These are phyloP conservation scores for Carassius gibelio DNA, from an alignment of 2,113 vertebrate species.

Conservation along the genomic window DNA sequence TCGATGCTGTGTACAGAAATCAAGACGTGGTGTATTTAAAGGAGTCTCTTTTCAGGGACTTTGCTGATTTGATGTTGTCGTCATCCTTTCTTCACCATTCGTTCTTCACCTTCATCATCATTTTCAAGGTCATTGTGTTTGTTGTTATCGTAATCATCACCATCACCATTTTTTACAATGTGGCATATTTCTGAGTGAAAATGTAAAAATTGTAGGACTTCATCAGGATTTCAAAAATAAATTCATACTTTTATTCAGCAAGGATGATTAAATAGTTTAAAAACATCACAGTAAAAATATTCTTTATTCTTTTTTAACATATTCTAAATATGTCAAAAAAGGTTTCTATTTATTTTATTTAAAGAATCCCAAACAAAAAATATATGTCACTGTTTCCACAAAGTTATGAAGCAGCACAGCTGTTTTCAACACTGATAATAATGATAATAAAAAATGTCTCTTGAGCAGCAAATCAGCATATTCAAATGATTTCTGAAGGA, in stretches of 20 bases:
- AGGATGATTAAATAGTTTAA: not conserved
- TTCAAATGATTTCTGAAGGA: not conserved
- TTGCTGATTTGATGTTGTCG: conserved; percentile 25
- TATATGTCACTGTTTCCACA: not conserved
- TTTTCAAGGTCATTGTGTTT: conserved; percentile 40
- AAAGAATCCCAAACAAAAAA: not conserved
- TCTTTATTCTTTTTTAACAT: not conserved
- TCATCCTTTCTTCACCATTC: conserved; percentile 20
- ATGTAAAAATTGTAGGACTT: not conserved
- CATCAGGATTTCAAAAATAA: not conserved
- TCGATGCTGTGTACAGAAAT: not conserved
- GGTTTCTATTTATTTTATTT: too few species aligned
- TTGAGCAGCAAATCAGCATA: not conserved
- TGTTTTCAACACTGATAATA: not conserved
- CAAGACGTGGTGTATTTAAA: conserved; percentile 43
- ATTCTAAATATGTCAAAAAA: not conserved
- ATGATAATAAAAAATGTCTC: not conserved
- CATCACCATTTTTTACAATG: not conserved
- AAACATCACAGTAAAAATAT: not conserved
- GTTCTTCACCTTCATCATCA: conserved; percentile 41
- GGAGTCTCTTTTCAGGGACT: conserved; percentile 40
- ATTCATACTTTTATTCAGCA: not conserved
- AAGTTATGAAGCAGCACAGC: not conserved
- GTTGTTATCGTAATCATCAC: conserved; percentile 22
- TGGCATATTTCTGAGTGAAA: not conserved